phyloP scores from a whole-genome alignment of 2,797 vertebrate genomes.

The Phoebastria nigripes region DNA sequence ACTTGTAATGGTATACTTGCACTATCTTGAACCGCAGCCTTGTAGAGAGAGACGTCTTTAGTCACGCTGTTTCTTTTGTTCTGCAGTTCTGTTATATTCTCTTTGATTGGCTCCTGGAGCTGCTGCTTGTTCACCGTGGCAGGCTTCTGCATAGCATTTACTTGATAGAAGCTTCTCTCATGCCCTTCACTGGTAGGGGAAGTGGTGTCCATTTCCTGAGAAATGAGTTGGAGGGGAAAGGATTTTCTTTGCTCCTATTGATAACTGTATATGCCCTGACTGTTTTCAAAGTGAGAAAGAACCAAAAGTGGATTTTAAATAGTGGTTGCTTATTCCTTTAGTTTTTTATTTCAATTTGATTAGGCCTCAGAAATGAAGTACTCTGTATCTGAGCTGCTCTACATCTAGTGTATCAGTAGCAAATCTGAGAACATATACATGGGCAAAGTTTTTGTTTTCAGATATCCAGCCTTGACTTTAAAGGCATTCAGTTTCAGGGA shows the following conservation, averaged over 20 bases:
- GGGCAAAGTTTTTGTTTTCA: not conserved
- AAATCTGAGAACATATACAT: not conserved
- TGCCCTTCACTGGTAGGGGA: not conserved
- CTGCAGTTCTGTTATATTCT: not conserved
- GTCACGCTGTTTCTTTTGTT: not conserved
- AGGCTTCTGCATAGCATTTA: not conserved
- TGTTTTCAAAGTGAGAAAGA: not conserved
- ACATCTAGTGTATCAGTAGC: not conserved
- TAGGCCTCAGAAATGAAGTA: not conserved
- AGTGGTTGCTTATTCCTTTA: not conserved
- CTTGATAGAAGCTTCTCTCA: not conserved
- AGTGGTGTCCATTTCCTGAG: not conserved
- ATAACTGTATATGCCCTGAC: not conserved
- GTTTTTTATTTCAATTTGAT: not conserved
- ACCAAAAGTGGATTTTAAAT: not conserved
- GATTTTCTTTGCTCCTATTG: not conserved
- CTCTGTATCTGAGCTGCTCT: not conserved
- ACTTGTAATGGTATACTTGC: not conserved
- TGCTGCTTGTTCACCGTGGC: not conserved
- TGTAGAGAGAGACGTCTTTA: accelerated
- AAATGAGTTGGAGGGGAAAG: not conserved
- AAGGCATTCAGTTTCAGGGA: not conserved
- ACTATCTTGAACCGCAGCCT: not conserved
- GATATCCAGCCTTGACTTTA: not conserved
- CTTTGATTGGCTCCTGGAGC: not conserved